Base-by-base conservation (phyloP, 2,888 invertebrate species). In the Drosophila buzzatii region DNA sequence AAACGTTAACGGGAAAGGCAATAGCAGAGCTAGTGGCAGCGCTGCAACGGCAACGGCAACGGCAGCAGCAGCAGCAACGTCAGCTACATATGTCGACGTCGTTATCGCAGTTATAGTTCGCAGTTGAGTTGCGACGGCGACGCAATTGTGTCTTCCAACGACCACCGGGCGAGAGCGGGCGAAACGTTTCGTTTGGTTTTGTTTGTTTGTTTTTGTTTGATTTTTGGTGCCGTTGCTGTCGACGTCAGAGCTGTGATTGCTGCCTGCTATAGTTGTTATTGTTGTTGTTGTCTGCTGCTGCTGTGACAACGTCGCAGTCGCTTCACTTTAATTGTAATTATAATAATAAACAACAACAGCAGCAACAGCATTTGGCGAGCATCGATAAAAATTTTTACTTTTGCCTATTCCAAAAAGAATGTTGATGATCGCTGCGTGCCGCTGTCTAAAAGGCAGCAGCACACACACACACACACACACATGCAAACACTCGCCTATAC, bases 1-100 rank as follows among this genome's bases (percentile, higher is more conserved):
- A 84, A 88, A 82, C 83, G 83, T 84, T 88, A 84, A 85, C 80
- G 83, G 80, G 73, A 80, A 82, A 76, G 80, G 68, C 56, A 66
- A 57, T 47, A 27, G 62, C 69, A 33, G 56, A 23, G 16, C 49
- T 52, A 20, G 35, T 18, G 31, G 12, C 49, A 49, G 49, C 27
- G 47, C 52, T 42, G 58, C 60, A 7, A 33, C 55, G 3, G 58
- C 70, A 53, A 10, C 20, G 12, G 42, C 58, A 20, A 49, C 49
- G 6, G 37, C 53, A 39, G 37, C 52, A 49, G 52, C 23, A 23
- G 23, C 23, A 27, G 27, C 27, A 27, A 3, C 27, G 27, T 5
- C 70, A n/a, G 41, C 56, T 23, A 18, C 51, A 33, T 33, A 12
- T 49, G 31, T 18, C 47, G 41, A 31, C 65, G 20, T 57, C 44